Evolutionary conservation across 2,888 invertebrate genomes (phyloP), one percentile per base, ranked within the genome.

Genomic region (Ectropis crepuscularia): DNA sequence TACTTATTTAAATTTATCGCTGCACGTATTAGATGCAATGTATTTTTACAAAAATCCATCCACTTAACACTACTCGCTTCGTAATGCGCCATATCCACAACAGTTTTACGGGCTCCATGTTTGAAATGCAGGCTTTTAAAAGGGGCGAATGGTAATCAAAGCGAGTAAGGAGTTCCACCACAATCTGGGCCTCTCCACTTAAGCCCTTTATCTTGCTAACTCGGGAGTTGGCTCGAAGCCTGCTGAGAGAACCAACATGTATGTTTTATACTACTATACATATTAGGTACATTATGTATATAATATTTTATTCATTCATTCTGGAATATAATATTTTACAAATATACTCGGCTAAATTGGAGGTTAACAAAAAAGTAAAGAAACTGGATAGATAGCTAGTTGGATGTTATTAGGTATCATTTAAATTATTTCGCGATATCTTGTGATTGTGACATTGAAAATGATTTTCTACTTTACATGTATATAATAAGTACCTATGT

Each of bases 141-240:
- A 82, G 87, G 64, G 86, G 83, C 82, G 81, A 86, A 87, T 81
- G 85, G 88, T 88, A 89, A 90, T 89, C 84, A 89, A 85, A 86
- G 71, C 72, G 78, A 79, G 77, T 75, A 83, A 83, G 81, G 80
- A 80, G 80, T 82, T 82, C 82, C 78, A 77, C 79, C 83, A 80
- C 86, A 88, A 88, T 86, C 84, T 84, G 80, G 77, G 74, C 78
- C 74, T 57, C 51, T 57, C 79, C 80, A 81, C 83, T 88, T 84
- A 83, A 86, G 83, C 87, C 87, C 83, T 85, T 83, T 80, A 74
- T 65, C 64, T 64, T 65, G 49, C 49, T 38, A 58, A 48, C 28
- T 59, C 53, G 53, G 38, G 60, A 47, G 53, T 49, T 46, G 60
- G 53, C 57, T 53, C 60, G 47, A 50, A 64, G 64, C 48, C 60